A percentile compares a stretch with the other conserved stretches of the same genome.
Conservation (phyloP, 2,888 invertebrate genomes). For the Lepas anatifera region DNA sequence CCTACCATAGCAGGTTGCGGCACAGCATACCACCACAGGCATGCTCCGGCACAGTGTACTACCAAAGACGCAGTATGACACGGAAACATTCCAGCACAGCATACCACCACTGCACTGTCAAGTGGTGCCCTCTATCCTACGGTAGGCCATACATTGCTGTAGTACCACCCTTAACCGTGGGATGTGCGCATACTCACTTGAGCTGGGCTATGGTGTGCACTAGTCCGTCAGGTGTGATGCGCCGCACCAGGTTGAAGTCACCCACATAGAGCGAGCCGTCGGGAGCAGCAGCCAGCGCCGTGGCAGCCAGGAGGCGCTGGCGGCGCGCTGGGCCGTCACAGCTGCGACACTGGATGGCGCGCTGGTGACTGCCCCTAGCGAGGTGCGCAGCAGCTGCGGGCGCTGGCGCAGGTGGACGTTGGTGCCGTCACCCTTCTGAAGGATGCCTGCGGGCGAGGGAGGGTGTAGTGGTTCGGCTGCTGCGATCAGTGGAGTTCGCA, state of each 20-base stretch:
- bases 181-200: too few species aligned
- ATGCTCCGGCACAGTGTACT: too few species aligned
- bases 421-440: slow-evolving; percentile 95
- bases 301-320: slow-evolving; percentile 77
- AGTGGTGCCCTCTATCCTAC: too few species aligned
- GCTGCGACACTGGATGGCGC: slow-evolving; percentile 65
- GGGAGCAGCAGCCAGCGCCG: slow-evolving; percentile 73
- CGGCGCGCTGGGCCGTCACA: slow-evolving; percentile 42
- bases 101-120: too few species aligned
- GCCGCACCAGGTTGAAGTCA: slow-evolving; percentile 86
- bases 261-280: slow-evolving; percentile 96
- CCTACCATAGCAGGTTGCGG: too few species aligned
- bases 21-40: too few species aligned
- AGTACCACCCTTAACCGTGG: too few species aligned
- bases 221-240: slow-evolving; percentile 77
- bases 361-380: slow-evolving; percentile 77
- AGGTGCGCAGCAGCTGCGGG: slow-evolving; percentile 57
- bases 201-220: slow-evolving; percentile 79
- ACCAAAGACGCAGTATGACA: too few species aligned
- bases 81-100: too few species aligned
- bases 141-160: too few species aligned
- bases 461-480: too few species aligned
- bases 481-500: too few species aligned
- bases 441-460: slow-evolving; percentile 47
- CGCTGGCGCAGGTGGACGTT: slow-evolving; percentile 88